Base-by-base conservation (phyloP, 2,797 vertebrate genomes). In the Distichodus sexfasciatus region DNA sequence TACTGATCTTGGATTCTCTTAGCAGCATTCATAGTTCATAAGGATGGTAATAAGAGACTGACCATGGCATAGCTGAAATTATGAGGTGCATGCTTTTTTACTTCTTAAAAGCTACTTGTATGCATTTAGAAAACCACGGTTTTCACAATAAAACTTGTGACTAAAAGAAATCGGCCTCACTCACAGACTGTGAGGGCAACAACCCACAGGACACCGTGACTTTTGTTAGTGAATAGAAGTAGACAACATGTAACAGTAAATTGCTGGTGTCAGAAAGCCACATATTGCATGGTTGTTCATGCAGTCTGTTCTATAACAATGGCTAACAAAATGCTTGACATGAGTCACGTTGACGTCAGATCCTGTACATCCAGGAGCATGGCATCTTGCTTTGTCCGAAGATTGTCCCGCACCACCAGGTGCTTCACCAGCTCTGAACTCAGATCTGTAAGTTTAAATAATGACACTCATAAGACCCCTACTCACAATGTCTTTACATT, bases 111-210 rank as follows among this genome's bases (percentile, higher is more conserved):
- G 62, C 29, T 33, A 31, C 57, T 60, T 55, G 10, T 61, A 14
- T 44, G 59, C 17, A 61, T 66, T 66, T n/a, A 47, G 46, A 72
- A 62, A 58, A 54, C 54, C 47, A 36, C 58, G 21, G 29, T 38
- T 63, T 29, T 48, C 79, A 81, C 79, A 81, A 81, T 81, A 81
- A 76, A 81, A 81, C 79, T 78, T 81, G 79, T 81, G 79, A 78
- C 33, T 51, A 36, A 44, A 69, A 64, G 51, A 48, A 71, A 54
- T 48, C 44, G 43, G 33, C 57, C 65, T 74, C 57, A 67, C 70
- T 73, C 54, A 59, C 57, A n/a, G 50, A 38, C 44, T 72, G 38
- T 62, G 33, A 66, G n/a, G 71, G 63, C 33, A 51, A 51, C 64
- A 55, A 73, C 41, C 51, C 69, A 70, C 57, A 72, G 69, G 61